A percentile compares a stretch with the other conserved stretches of the same genome.
Evolutionary conservation across 2,888 invertebrate species (phyloP).

Genomic region (Andrena minutula): DNA sequence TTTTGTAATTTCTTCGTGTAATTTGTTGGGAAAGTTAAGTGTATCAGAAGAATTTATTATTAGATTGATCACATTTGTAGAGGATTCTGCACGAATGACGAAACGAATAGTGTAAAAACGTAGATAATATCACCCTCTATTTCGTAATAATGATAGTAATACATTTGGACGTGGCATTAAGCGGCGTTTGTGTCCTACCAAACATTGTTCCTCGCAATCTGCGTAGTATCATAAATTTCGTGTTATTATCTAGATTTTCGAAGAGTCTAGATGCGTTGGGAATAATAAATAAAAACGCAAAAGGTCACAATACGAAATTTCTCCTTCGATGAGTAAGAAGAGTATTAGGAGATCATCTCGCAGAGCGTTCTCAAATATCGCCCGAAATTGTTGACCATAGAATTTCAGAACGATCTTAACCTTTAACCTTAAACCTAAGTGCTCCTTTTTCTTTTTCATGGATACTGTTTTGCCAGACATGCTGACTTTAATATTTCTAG

Average conservation of each 20-base stretch:
- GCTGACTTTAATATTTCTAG: background rate
- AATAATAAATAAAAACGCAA: conserved; percentile 30
- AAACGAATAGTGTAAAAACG: background rate
- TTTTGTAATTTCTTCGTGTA: background rate
- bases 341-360: conserved; percentile 9
- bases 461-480: background rate
- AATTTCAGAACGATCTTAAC: background rate
- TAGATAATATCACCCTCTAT: conserved; percentile 4
- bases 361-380: background rate
- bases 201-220: conserved; percentile 8
- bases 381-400: background rate
- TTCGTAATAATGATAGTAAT: conserved; percentile 12
- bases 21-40: background rate
- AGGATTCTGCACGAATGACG: background rate
- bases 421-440: conserved; percentile 6
- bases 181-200: background rate
- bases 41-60: background rate
- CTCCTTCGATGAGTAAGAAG: background rate
- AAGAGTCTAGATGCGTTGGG: background rate
- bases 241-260: conserved; percentile 25
- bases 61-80: background rate
- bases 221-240: conserved; percentile 7
- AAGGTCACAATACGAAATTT: conserved; percentile 25
- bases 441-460: background rate
- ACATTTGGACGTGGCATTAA: conserved; percentile 13